Conservation (phyloP, 2,113 vertebrate genomes). For the Aegotheles bennettii region DNA sequence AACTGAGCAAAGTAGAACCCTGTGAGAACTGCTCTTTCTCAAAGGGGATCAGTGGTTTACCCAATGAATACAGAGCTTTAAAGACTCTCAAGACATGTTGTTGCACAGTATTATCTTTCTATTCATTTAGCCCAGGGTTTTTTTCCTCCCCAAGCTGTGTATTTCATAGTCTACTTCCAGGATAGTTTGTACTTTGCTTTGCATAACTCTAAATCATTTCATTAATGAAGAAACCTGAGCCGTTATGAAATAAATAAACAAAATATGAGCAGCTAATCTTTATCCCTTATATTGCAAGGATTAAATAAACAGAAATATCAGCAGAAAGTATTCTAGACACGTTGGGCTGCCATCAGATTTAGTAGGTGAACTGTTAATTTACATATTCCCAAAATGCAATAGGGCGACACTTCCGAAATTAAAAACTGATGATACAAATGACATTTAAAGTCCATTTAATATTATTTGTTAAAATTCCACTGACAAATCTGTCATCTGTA, state of each 20-base stretch:
- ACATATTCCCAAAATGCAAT: slow-evolving; percentile 33
- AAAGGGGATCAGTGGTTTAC: not conserved
- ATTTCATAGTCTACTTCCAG: not conserved
- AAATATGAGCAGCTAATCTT: slow-evolving; percentile 26
- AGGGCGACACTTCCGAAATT: slow-evolving; percentile 56
- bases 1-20: not conserved
- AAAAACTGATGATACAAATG: slow-evolving; percentile 54
- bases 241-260: slow-evolving; percentile 27
- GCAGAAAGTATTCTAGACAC: slow-evolving; percentile 42
- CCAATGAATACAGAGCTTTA: not conserved
- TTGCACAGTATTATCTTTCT: not conserved
- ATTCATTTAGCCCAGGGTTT: accelerated
- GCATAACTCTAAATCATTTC: slow-evolving; percentile 30
- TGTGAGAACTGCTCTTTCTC: not conserved
- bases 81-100: not conserved
- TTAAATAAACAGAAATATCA: slow-evolving; percentile 51
- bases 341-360: slow-evolving; percentile 24
- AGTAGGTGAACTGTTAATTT: slow-evolving; percentile 32
- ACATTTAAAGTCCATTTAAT: slow-evolving; percentile 57
- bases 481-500: slow-evolving; percentile 20
- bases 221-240: not conserved
- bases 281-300: slow-evolving; percentile 11
- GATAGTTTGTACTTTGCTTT: not conserved
- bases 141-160: accelerated
- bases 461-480: slow-evolving; percentile 50